These are phyloP conservation scores for Drosophila ironensis DNA, from an alignment of 1,140 invertebrate species.

Conservation along the genomic window DNA sequence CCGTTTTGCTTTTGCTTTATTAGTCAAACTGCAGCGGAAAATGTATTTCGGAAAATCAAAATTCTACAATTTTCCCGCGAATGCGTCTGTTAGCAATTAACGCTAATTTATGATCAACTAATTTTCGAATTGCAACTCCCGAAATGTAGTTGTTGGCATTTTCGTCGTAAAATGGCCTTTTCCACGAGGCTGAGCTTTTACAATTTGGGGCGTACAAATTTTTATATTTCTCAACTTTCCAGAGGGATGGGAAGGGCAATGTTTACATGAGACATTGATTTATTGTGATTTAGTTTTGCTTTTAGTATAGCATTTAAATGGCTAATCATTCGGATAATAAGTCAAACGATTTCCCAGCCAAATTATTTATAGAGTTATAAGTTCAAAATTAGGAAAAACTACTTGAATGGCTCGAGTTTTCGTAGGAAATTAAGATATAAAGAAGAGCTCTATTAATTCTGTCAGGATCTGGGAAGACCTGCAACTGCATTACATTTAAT, in stretches of 20 bases:
- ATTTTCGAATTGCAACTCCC: constrained; percentile 38
- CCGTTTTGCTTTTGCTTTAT: constrained; percentile 73
- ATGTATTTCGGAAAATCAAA: constrained; percentile 68
- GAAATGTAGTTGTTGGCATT: constrained; percentile 5
- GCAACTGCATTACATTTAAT: constrained; percentile 23
- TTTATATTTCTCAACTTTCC: too few species aligned
- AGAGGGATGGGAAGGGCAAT: too few species aligned
- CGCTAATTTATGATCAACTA: constrained; percentile 68
- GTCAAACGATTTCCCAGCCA: background rate
- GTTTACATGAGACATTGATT: background rate
- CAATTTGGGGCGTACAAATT: too few species aligned
- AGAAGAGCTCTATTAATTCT: constrained; percentile 11
- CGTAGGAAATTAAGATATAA: too few species aligned
- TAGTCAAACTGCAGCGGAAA: constrained; percentile 56
- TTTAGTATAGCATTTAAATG: background rate
- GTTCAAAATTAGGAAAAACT: too few species aligned
- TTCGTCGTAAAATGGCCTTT: background rate
- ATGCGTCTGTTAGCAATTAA: constrained; percentile 55
- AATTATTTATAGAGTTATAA: too few species aligned
- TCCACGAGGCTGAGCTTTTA: background rate
- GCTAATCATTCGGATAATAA: background rate
- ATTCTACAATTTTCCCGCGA: constrained; percentile 50
- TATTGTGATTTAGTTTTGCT: background rate
- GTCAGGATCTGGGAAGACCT: background rate
- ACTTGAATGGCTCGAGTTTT: too few species aligned